Percentiles rank a stretch among this genome's conserved stretches.
These are phyloP conservation scores for Gasteruption jaculator DNA, from an alignment of 2,888 invertebrate species.

Conservation along the genomic window DNA sequence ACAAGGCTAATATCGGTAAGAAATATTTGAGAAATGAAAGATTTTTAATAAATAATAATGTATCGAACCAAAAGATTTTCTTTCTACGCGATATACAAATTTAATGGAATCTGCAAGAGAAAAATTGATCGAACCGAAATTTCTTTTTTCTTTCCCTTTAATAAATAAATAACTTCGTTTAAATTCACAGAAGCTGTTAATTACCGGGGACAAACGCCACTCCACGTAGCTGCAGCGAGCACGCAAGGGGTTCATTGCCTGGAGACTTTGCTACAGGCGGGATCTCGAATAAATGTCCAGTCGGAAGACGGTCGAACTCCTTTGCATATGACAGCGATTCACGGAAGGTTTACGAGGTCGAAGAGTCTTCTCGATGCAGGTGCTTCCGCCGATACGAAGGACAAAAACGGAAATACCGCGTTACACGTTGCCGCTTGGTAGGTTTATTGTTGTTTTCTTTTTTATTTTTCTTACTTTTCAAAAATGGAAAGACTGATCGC, in stretches of 20 bases:
- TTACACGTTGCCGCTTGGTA: conserved; percentile 63
- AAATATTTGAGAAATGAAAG: background rate
- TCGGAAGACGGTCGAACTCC: conserved; percentile 60
- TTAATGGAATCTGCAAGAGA: too few relatives aligned
- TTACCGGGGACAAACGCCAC: conserved; percentile 57
- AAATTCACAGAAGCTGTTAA: conserved; percentile 53
- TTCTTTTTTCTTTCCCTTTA: background rate
- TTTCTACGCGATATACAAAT: background rate
- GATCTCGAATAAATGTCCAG: conserved; percentile 56
- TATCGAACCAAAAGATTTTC: background rate
- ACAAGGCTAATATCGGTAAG: conserved; percentile 53
- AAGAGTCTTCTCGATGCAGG: conserved; percentile 61
- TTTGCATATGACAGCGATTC: conserved; percentile 64
- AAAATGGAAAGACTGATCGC: background rate
- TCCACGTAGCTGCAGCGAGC: conserved; percentile 61
- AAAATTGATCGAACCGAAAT: too few relatives aligned
- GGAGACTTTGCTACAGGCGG: conserved; percentile 55
- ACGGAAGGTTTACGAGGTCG: conserved; percentile 61
- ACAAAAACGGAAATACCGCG: conserved; percentile 60
- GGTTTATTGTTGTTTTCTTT: conserved; percentile 25
- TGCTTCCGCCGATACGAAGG: conserved; percentile 54
- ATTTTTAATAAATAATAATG: background rate
- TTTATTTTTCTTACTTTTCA: background rate
- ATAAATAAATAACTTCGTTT: too few relatives aligned
- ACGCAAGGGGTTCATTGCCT: conserved; percentile 61